phyloP scores from a whole-genome alignment of 2,113 vertebrate genomes.

The Pterocles gutturalis region DNA sequence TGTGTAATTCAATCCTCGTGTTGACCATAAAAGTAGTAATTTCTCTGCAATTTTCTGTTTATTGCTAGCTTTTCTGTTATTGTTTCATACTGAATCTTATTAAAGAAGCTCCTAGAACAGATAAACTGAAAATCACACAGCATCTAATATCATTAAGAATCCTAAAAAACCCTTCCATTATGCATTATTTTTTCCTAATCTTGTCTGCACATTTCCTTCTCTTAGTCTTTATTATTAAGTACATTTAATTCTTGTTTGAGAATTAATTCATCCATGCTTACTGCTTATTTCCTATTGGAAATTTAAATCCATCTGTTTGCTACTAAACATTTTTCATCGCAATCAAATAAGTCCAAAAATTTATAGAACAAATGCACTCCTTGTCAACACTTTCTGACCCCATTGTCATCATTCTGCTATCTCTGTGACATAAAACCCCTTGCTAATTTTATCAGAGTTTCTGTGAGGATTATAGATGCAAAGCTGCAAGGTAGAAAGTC shows the following conservation, averaged over 20 bases:
- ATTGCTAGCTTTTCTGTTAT: background rate
- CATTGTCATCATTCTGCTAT: background rate
- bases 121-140: background rate
- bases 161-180: background rate
- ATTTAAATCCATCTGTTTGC: background rate
- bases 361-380: background rate
- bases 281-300: background rate
- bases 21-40: background rate
- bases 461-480: background rate
- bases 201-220: background rate
- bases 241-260: background rate
- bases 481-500: background rate
- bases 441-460: background rate
- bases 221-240: background rate
- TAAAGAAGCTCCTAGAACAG: background rate
- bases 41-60: background rate
- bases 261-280: background rate
- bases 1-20: background rate
- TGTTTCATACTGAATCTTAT: background rate
- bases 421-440: background rate
- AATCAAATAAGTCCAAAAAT: background rate
- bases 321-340: background rate
- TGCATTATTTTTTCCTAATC: background rate
- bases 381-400: background rate
- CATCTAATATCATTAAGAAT: background rate